Base-by-base conservation (phyloP, 2,113 vertebrate species). In the Prionailurus viverrinus region DNA sequence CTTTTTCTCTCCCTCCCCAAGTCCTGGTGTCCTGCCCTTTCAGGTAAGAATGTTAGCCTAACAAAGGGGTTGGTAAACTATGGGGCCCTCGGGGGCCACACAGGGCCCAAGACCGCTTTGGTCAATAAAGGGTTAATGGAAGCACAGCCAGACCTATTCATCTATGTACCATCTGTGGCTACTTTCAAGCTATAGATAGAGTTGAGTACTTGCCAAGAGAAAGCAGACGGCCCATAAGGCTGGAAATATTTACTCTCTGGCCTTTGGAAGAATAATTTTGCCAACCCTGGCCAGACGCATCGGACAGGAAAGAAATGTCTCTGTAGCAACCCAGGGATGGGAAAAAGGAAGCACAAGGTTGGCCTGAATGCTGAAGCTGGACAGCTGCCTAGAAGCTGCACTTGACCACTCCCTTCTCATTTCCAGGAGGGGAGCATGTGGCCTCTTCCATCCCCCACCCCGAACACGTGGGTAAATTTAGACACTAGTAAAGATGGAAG, bases 361-460 rank as follows among this genome's bases (percentile, higher is more conserved):
- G 48, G 48, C 8, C 27, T 21, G n/a, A 84, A 33, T 0, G 27
- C 3, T 21, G 25, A 29, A 13, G 31, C 31, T 36, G 63, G 41
- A n/a, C 21, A 41, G 16, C 41, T 39, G 69, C 45, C 66, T 9
- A 29, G 55, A 58, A 41, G 25, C 19, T 36, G 18, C 12, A 5
- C 4, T 11, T 8, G 71, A 55, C 7, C 55, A 8, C 6, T 68
- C 76, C 11, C 11, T 10, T 16, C n/a, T 65, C 41, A 15, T n/a
- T 53, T 65, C 65, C n/a, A 80, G 80, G 19, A 92, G 18, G 18
- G n/a, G 33, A n/a, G 48, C 3, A 5, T 5, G 27, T 14, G 41
- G 19, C 31, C 15, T 16, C 33, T 29, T 66, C 23, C 3, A 53
- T 5, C 5, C 9, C 8, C 45, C 4, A 2, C 21, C 4, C 2